Percentiles rank a stretch among this genome's conserved stretches.
phyloP scores from a whole-genome alignment of 2,113 vertebrate species.

The Glareola pratincola region DNA sequence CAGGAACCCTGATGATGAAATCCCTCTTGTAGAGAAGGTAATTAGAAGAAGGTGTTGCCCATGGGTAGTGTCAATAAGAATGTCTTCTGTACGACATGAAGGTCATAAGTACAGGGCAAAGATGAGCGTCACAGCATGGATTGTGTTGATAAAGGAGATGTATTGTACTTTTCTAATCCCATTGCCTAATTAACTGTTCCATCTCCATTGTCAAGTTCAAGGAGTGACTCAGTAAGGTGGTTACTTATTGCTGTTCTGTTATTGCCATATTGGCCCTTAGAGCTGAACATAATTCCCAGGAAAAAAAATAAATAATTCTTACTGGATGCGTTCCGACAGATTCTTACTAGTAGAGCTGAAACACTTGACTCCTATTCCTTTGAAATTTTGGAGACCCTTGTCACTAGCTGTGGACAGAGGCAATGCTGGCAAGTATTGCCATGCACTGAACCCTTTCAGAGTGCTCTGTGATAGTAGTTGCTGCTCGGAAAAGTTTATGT shows the following conservation, averaged over 20 bases:
- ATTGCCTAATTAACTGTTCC: constrained; percentile 11
- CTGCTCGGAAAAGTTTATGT: background rate
- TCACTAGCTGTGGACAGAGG: background rate
- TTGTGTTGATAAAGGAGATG: constrained; percentile 2
- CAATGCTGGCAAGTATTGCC: background rate
- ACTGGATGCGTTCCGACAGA: background rate
- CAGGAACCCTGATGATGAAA: constrained; percentile 4
- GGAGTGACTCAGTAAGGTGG: constrained; percentile 33
- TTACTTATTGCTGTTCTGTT: background rate
- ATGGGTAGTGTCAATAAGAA: constrained; percentile 31
- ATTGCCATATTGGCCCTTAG: background rate
- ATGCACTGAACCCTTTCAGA: background rate
- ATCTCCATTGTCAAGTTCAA: background rate
- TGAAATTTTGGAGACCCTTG: background rate
- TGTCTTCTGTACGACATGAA: background rate
- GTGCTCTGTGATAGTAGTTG: background rate
- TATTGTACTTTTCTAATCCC: background rate
- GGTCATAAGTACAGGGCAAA: background rate
- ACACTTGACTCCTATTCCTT: background rate
- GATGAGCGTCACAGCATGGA: background rate
- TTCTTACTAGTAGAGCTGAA: background rate
- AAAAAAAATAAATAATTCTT: background rate
- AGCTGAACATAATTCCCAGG: background rate
- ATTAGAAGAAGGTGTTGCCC: constrained; percentile 47
- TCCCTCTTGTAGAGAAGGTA: background rate